Base-by-base conservation (phyloP, 2,797 vertebrate species). In the Siniperca obscura region DNA sequence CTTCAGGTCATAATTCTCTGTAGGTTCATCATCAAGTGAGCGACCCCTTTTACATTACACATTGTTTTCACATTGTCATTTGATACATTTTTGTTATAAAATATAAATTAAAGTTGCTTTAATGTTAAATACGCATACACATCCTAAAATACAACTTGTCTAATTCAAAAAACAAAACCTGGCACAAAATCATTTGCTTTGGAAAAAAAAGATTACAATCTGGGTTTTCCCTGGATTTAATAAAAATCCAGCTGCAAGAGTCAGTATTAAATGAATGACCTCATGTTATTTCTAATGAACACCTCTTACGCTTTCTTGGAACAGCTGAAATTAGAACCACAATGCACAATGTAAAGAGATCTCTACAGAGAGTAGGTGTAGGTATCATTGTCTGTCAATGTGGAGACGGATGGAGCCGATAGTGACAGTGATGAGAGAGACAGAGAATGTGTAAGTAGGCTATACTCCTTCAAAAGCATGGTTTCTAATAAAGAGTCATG, bases 331-430 rank as follows among this genome's bases (percentile, higher is more conserved):
- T 16, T 27, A 42, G 44, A 85, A 50, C 36, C 36, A 53, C 50
- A 81, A 79, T 60, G 34, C 61, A 1, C 30, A 59, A 1, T 38
- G 68, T 81, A 84, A 82, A 64, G 55, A 27, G 80, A 82, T 82
- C 83, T 77, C 59, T 1, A 9, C 27, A n/a, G 70, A 71, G 65
- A 70, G 81, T 52, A 55, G 71, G 61, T 67, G 75, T 48, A 59
- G 65, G 42, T 67, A 81, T 89, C 82, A 22, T 55, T 77, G 82
- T 66, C 44, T 44, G 74, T 87, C 56, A 27, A 76, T 21, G 57
- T 78, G 74, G 83, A 60, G 71, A 77, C 7, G 2, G 44, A 71
- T 60, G 53, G 65, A 78, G 68, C 16, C 40, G 75, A 61, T 73
- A 64, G 80, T 68, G 85, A 76, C 70, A 27, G 57, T 44, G 61